Evolutionary conservation across 2,888 invertebrate genomes (phyloP).

Genomic region (Macrosiphum euphorbiae): DNA sequence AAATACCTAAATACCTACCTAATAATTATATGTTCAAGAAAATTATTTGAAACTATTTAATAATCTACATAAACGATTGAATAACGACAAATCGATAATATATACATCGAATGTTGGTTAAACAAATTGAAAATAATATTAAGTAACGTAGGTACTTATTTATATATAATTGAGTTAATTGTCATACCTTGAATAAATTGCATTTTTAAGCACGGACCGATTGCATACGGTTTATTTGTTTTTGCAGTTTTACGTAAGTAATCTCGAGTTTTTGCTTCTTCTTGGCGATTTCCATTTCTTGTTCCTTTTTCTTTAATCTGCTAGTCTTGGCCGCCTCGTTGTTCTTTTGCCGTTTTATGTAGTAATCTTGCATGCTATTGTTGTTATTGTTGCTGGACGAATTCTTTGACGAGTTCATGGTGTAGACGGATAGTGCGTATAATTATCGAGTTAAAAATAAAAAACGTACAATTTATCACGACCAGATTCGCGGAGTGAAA

Average conservation of each 20-base stretch:
- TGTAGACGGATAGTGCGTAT: background rate
- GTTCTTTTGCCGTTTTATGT: conserved; percentile 50
- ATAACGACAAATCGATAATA: background rate
- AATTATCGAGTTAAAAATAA: background rate
- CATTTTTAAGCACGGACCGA: conserved; percentile 36
- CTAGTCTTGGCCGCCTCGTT: conserved; percentile 53
- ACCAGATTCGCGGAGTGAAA: background rate
- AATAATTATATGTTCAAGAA: background rate
- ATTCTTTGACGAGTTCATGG: conserved; percentile 52
- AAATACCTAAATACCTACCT: background rate
- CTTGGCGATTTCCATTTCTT: conserved; percentile 52
- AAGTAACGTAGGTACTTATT: too few species aligned
- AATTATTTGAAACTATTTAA: background rate
- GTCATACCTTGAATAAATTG: conserved; percentile 20
- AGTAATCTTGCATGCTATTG: conserved; percentile 41
- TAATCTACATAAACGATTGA: background rate
- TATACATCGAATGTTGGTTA: background rate
- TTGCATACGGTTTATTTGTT: conserved; percentile 50
- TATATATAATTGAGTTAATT: background rate
- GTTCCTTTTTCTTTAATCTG: conserved; percentile 52
- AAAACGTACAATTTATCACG: background rate
- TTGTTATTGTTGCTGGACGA: background rate
- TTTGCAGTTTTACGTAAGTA: conserved; percentile 55
- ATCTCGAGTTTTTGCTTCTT: conserved; percentile 55
- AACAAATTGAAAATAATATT: background rate